Base-by-base conservation (phyloP, 2,888 invertebrate species). In the Microdon myrmicae region DNA sequence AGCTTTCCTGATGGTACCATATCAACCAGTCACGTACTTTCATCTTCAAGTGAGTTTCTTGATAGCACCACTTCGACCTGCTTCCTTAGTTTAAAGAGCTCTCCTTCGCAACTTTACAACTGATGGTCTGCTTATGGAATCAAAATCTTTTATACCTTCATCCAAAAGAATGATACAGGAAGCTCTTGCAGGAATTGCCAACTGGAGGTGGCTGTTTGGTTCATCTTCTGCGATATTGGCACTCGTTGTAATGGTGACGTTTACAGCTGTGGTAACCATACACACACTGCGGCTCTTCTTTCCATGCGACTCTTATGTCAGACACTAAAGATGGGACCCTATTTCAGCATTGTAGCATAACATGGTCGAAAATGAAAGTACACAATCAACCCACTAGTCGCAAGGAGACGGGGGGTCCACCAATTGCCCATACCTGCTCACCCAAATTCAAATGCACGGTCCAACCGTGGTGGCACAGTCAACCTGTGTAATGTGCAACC, bases 101-200 rank as follows among this genome's bases (percentile, higher is more conserved):
- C 41, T 60, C 60, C 54, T 48, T 43, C 13, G 48, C 61, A 55
- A 49, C 12, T 12, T 14, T 22, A 13, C 51, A 47, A 64, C 64
- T 64, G 64, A 64, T 64, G 58, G 10, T 41, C 47, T 43, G 47
- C 45, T 34, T 32, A 43, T 38, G 31, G 51, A 58, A 37, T 47
- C 64, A 56, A 58, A 64, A 51, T 58, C 64, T 64, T 64, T 64
- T 64, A 64, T 64, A 64, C 64, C 64, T 64, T 58, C 28, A 64
- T 45, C 51, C 35, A 45, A 31, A 47, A 28, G 58, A 53, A 41
- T 20, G 22, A 6, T 14, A 12, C 45, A 45, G 64, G 58, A 56
- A 58, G 58, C 53, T 28, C 51, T 20, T 38, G 51, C 47, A 13
- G 26, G 23, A 13, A 28, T 38, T 23, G 39, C 7, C n/a, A 22